Evolutionary conservation across 2,113 vertebrate genomes (phyloP).

Genomic region (Hiodon alosoides): DNA sequence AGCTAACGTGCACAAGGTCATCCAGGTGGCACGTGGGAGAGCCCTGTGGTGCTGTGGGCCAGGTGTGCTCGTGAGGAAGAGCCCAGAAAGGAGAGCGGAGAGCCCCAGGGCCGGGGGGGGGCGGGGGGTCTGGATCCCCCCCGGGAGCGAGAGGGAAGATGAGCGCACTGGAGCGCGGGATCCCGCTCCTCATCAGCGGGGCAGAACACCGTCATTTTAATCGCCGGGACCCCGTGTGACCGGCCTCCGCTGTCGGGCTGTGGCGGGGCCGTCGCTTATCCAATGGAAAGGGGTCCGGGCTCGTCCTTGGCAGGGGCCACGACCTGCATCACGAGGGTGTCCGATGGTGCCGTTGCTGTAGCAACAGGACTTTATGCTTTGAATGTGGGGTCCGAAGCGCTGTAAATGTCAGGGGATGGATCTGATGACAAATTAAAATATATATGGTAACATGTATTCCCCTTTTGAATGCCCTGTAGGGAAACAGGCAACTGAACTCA

Average conservation of each 20-base stretch:
- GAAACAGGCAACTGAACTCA: neutral
- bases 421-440: neutral
- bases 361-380: neutral
- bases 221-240: neutral
- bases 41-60: neutral
- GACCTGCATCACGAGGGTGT: neutral
- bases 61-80: neutral
- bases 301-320: neutral
- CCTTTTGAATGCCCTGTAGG: neutral
- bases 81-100: too few relatives aligned
- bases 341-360: neutral
- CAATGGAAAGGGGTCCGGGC: neutral
- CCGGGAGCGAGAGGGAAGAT: neutral
- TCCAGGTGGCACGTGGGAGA: too few relatives aligned
- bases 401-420: neutral
- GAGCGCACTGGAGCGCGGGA: neutral
- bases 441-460: neutral
- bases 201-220: slow-evolving; percentile 6
- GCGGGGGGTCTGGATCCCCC: neutral
- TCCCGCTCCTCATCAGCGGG: slow-evolving; percentile 6
- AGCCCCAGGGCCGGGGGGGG: neutral
- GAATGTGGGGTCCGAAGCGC: neutral
- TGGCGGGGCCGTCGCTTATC: neutral
- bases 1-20: too few relatives aligned
- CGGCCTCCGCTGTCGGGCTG: neutral